Percentiles rank a stretch among this genome's conserved stretches.
Evolutionary conservation across 2,888 invertebrate genomes (phyloP).

Genomic region (Electrophaes corylata): DNA sequence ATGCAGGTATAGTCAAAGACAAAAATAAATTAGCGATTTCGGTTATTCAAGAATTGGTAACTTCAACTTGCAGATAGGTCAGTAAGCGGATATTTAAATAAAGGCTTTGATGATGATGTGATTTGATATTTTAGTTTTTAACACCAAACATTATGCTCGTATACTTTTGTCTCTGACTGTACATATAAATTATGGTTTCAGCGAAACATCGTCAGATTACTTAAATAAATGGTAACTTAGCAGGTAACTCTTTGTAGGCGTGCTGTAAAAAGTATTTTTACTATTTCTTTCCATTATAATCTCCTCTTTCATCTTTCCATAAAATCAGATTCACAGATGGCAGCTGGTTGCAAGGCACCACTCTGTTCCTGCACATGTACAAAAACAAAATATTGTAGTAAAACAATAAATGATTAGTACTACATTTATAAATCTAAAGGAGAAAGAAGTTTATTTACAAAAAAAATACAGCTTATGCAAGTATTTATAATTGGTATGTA

Average conservation of each 20-base stretch:
- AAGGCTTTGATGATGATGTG: not conserved
- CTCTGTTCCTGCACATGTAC: conserved; percentile 73
- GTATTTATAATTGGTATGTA: no score
- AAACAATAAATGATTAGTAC: not conserved
- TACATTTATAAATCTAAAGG: not conserved
- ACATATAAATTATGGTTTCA: not conserved
- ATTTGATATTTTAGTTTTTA: no score
- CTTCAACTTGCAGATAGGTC: not conserved
- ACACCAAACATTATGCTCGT: no score
- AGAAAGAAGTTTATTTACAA: no score
- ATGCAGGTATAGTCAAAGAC: not conserved
- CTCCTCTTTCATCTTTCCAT: conserved; percentile 74
- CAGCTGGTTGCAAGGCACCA: conserved; percentile 78
- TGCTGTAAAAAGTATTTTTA: not conserved
- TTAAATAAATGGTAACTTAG: conserved; percentile 9
- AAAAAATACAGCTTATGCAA: no score
- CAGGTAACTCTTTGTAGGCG: not conserved
- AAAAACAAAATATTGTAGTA: not conserved
- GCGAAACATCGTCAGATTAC: not conserved
- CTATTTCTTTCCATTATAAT: conserved; percentile 32
- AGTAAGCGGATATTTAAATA: not conserved
- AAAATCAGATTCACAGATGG: conserved; percentile 76
- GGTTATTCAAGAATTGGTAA: not conserved
- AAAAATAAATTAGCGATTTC: not conserved
- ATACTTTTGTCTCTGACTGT: not conserved